A percentile compares a stretch with the other conserved stretches of the same genome.
Conservation (phyloP, 2,797 vertebrate genomes). For the Anas flavirostris region DNA sequence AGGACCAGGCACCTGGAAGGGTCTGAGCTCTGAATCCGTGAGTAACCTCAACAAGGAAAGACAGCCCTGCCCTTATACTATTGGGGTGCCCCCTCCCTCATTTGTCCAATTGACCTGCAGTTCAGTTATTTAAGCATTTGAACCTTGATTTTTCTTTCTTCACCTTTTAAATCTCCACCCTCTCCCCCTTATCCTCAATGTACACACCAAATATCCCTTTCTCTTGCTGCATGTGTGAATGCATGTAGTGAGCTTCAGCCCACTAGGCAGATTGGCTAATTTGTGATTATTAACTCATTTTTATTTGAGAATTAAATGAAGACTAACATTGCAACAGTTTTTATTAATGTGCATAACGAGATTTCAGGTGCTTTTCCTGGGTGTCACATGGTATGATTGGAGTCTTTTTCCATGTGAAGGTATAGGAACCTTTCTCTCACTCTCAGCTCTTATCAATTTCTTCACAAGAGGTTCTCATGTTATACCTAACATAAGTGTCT, state of each 20-base stretch:
- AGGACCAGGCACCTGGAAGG: background rate
- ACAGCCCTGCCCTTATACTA: accelerated
- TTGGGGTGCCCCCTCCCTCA: background rate
- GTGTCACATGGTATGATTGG: accelerated
- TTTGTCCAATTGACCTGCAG: background rate
- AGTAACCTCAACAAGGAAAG: background rate
- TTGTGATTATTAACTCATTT: background rate
- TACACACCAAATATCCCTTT: background rate
- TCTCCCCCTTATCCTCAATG: background rate
- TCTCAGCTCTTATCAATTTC: background rate
- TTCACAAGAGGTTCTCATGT: background rate
- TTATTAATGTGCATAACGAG: background rate
- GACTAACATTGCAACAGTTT: background rate
- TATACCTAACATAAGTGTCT: accelerated
- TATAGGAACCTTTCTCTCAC: background rate
- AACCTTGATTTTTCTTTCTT: background rate
- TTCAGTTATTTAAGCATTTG: background rate
- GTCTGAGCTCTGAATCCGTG: background rate
- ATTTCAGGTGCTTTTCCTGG: background rate
- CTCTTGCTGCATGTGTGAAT: background rate
- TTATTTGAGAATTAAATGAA: background rate
- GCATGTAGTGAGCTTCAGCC: too few relatives aligned
- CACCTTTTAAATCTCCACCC: background rate
- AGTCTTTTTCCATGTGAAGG: background rate
- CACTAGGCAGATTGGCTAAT: background rate